Percentiles rank a stretch among this genome's conserved stretches.
Conservation (phyloP, 1,140 invertebrate species). For the Hylaeus anthracinus region DNA sequence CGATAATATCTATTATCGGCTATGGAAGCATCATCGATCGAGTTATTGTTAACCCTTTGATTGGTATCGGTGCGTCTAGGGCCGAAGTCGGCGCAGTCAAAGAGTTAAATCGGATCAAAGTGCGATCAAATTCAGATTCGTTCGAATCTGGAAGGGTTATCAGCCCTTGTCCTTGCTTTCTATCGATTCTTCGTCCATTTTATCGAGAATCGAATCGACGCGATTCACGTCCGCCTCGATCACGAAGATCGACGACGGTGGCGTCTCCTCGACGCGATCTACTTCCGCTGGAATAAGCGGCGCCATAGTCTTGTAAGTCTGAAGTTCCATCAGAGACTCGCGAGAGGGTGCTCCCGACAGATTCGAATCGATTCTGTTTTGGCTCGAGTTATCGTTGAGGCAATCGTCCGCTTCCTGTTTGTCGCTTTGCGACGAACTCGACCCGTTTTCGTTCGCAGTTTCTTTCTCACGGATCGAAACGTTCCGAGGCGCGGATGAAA, state of each 20-base stretch:
- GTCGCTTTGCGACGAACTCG: conserved; percentile 25
- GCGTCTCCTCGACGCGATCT: conserved; percentile 43
- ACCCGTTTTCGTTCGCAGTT: not conserved
- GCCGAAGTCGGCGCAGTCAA: too few relatives aligned
- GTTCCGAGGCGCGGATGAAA: not conserved
- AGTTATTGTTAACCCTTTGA: too few relatives aligned
- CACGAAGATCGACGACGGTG: conserved; percentile 61
- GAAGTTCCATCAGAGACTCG: conserved; percentile 54
- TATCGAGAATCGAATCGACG: conserved; percentile 33
- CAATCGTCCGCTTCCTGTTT: conserved; percentile 28
- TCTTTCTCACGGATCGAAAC: conserved; percentile 44
- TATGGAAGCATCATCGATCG: not conserved
- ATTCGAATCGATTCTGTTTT: conserved; percentile 15
- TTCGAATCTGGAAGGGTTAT: not conserved
- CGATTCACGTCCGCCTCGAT: conserved; percentile 69
- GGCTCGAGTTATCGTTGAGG: not conserved
- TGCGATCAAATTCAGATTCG: not conserved
- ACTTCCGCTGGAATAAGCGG: conserved; percentile 40
- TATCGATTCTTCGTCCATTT: conserved; percentile 23
- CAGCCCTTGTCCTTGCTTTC: conserved; percentile 34
- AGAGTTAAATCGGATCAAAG: not conserved
- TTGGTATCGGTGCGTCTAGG: too few relatives aligned
- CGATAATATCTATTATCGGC: not conserved
- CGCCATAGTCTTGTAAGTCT: conserved; percentile 51
- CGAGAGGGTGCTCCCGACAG: not conserved